phyloP scores from a whole-genome alignment of 2,888 invertebrate genomes.

The Melitaea athalia region DNA sequence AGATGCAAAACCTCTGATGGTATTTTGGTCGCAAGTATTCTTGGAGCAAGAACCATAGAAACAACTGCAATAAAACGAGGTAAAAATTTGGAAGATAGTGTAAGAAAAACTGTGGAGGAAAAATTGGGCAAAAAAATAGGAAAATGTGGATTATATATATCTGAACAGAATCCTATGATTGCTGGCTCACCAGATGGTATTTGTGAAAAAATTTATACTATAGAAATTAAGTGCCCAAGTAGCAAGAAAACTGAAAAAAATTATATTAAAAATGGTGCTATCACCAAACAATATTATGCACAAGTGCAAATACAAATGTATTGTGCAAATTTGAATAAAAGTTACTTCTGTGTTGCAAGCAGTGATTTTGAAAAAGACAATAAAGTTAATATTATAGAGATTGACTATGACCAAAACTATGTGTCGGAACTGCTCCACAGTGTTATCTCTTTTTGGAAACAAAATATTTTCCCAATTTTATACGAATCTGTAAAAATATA shows the following conservation, averaged over 20 bases:
- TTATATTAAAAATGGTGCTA: background rate
- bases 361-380: background rate
- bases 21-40: background rate
- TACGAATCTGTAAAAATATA: too few species aligned
- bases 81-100: background rate
- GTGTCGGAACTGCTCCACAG: background rate
- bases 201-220: background rate
- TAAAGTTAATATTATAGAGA: background rate
- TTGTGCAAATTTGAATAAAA: conserved; percentile 1
- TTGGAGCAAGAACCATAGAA: background rate
- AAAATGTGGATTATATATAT: background rate
- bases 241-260: background rate
- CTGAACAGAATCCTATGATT: background rate
- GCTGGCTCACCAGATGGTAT: background rate
- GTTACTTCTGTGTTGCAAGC: background rate
- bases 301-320: conserved; percentile 6
- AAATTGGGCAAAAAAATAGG: background rate
- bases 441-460: background rate
- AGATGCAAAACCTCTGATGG: too few species aligned
- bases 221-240: too few species aligned
- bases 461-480: too few species aligned
- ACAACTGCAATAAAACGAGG: background rate
- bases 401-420: background rate
- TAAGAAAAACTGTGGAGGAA: background rate
- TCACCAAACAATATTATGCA: conserved; percentile 4